Evolutionary conservation across 64 coral and sea anemone species (phyloP).

Genomic region (Montipora capricornis): DNA sequence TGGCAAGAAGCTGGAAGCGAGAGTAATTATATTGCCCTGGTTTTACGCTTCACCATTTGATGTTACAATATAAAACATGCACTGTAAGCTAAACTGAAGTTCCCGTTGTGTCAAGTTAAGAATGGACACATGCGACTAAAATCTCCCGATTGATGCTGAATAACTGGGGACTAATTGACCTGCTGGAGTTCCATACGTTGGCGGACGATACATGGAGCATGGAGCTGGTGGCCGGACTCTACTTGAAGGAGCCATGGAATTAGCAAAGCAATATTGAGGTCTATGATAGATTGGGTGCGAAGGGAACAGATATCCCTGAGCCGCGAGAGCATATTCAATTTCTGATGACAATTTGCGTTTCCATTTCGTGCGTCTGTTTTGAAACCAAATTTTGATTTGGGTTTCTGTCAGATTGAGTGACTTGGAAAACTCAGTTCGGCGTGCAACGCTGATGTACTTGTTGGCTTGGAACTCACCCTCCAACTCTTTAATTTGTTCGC

Average conservation of each 20-base stretch:
- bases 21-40: too few species aligned
- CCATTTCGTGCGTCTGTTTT: slow-evolving; percentile 98
- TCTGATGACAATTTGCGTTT: slow-evolving; percentile 92
- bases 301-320: slow-evolving; percentile 72
- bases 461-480: slow-evolving; percentile 86
- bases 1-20: too few species aligned
- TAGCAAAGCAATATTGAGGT: slow-evolving; percentile 1
- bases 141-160: too few species aligned
- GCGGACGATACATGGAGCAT: background rate
- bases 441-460: slow-evolving; percentile 85
- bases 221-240: background rate
- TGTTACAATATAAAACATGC: too few species aligned
- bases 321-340: slow-evolving; percentile 73
- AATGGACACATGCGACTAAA: background rate
- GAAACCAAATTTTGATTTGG: slow-evolving; percentile 99
- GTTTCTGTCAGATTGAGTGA: slow-evolving; percentile 84
- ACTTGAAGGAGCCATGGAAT: background rate
- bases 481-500: slow-evolving; percentile 87
- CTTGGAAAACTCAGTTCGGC: slow-evolving; percentile 87
- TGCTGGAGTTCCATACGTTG: background rate
- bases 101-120: background rate
- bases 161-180: background rate
- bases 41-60: too few species aligned
- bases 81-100: too few species aligned
- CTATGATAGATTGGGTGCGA: slow-evolving; percentile 43